Evolutionary conservation across 2,113 vertebrate genomes (phyloP).

Genomic region (Xenopus laevis): DNA sequence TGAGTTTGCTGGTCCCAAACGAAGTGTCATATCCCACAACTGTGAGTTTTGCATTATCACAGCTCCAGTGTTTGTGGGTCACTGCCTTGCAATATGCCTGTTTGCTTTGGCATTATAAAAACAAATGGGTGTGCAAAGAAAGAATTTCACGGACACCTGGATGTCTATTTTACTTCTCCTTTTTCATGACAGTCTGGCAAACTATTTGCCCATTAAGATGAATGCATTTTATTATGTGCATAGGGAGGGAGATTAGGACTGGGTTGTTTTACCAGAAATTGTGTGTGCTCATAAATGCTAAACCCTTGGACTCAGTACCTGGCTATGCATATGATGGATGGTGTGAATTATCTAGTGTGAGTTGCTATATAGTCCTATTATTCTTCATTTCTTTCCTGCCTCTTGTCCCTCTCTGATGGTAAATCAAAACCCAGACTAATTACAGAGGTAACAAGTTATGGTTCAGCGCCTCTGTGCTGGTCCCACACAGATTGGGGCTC

Average conservation of each 20-base stretch:
- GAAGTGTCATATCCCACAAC: not conserved
- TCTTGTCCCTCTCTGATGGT: conserved; percentile 19
- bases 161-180: conserved; percentile 16
- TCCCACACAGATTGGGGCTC: not conserved
- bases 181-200: conserved; percentile 25
- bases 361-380: conserved; percentile 53
- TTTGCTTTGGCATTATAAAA: conserved; percentile 15
- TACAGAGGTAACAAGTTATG: conserved; percentile 34
- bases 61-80: not conserved
- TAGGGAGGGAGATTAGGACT: conserved; percentile 3
- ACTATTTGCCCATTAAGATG: conserved; percentile 31
- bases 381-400: conserved; percentile 57
- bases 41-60: not conserved
- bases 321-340: conserved; percentile 52
- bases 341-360: conserved; percentile 48
- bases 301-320: conserved; percentile 20
- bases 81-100: not conserved
- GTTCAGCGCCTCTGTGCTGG: not conserved
- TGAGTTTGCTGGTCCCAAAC: too few relatives aligned
- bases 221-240: conserved; percentile 38
- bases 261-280: conserved; percentile 39
- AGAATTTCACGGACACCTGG: conserved; percentile 8
- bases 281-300: conserved; percentile 20
- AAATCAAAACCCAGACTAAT: conserved; percentile 43
- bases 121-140: conserved; percentile 12